Percentiles rank a stretch among this genome's conserved stretches.
Conservation (phyloP, 2,113 vertebrate genomes). For the Scomber colias region DNA sequence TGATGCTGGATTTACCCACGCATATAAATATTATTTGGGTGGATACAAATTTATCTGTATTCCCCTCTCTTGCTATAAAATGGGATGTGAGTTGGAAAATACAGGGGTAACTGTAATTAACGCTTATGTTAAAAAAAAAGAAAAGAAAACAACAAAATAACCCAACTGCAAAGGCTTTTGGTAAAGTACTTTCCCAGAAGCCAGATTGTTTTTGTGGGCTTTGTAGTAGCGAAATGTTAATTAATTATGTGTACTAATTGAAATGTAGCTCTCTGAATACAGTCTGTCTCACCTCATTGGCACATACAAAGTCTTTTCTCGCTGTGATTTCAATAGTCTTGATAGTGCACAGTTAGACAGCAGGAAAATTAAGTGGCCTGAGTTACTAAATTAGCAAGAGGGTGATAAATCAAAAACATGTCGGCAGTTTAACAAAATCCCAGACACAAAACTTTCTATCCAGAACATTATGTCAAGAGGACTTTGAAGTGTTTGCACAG, state of each 20-base stretch:
- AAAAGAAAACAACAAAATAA: too few relatives aligned
- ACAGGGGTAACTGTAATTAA: neutral
- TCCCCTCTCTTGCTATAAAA: neutral
- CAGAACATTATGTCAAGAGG: neutral
- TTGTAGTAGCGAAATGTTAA: neutral
- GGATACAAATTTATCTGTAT: neutral
- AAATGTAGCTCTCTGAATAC: neutral
- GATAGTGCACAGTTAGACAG: neutral
- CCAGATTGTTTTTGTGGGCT: neutral
- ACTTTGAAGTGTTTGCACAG: conserved; percentile 6
- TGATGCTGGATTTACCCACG: neutral
- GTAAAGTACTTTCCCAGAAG: neutral
- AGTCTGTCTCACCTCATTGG: neutral
- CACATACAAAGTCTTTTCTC: conserved; percentile 20
- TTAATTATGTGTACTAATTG: neutral
- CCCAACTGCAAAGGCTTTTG: too few relatives aligned
- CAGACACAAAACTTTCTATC: neutral
- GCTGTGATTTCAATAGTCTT: conserved; percentile 23
- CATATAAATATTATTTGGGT: neutral
- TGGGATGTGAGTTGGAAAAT: neutral
- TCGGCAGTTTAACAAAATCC: neutral
- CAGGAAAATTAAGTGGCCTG: neutral
- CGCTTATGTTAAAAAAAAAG: neutral
- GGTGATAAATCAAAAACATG: conserved; percentile 1
- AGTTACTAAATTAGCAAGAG: conserved; percentile 6